These are phyloP conservation scores for Akabosia matsudoensis DNA, from an alignment of 1,140 invertebrate genomes.

Conservation along the genomic window DNA sequence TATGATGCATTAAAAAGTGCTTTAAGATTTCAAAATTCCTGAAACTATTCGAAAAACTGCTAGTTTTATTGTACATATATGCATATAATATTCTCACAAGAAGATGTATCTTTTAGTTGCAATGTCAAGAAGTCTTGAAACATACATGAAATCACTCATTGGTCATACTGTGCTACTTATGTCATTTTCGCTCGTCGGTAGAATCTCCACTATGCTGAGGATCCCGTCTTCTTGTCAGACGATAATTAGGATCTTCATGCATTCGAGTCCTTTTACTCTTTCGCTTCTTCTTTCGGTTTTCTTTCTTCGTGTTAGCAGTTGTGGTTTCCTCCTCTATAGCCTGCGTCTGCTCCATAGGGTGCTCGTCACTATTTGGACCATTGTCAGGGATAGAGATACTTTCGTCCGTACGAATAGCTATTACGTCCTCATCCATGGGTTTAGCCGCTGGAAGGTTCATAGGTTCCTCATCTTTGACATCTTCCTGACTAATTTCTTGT, in stretches of 20 bases:
- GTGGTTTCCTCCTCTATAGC: background rate
- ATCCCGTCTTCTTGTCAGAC: background rate
- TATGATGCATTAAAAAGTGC: too few species aligned
- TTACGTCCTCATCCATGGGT: background rate
- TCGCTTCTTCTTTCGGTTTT: background rate
- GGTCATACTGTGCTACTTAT: too few species aligned
- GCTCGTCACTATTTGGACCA: background rate
- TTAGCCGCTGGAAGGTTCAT: background rate
- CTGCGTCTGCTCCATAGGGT: too few species aligned
- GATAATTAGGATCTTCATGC: background rate
- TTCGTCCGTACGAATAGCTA: background rate
- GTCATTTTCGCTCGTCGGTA: background rate
- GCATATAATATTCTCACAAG: too few species aligned
- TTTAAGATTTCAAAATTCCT: too few species aligned
- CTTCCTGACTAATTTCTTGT: background rate
- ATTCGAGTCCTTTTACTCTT: too few species aligned
- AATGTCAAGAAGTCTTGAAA: too few species aligned
- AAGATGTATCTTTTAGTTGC: too few species aligned
- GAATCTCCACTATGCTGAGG: background rate
- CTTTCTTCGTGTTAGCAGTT: background rate
- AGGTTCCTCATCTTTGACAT: background rate
- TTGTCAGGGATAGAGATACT: background rate
- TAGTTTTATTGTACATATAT: too few species aligned
- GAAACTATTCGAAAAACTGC: too few species aligned
- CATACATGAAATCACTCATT: too few species aligned